Evolutionary conservation across 2,113 vertebrate species (phyloP).

Genomic region (Zosterops lateralis): DNA sequence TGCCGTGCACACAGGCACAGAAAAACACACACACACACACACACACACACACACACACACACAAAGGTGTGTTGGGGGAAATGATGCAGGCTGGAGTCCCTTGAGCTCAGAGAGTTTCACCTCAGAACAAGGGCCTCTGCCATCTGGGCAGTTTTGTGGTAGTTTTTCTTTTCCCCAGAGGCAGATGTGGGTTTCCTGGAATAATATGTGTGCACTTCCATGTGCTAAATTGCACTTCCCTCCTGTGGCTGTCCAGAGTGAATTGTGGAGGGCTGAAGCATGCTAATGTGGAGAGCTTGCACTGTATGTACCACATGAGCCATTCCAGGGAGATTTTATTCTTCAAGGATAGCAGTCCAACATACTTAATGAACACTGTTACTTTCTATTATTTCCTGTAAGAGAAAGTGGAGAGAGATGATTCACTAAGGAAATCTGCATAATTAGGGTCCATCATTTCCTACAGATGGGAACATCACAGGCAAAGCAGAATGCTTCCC

Average conservation of each 20-base stretch:
- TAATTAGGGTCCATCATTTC: constrained; percentile 61
- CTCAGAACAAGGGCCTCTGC: neutral
- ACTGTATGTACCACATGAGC: neutral
- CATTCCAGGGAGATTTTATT: neutral
- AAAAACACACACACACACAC: rapidly evolving
- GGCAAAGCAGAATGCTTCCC: constrained; percentile 4
- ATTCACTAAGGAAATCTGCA: constrained; percentile 55
- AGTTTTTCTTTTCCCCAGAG: neutral
- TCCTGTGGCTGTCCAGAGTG: neutral
- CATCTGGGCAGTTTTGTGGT: neutral
- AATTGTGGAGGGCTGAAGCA: neutral
- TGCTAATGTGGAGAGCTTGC: neutral
- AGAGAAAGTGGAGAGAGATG: constrained; percentile 26
- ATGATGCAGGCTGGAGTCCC: neutral
- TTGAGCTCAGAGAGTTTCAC: neutral
- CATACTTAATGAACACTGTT: constrained; percentile 43
- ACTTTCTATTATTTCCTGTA: constrained; percentile 43
- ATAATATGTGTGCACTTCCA: neutral
- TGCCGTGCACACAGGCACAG: rapidly evolving
- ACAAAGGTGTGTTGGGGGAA: neutral
- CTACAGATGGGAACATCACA: constrained; percentile 43
- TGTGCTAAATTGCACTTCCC: neutral
- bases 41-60: rapidly evolving
- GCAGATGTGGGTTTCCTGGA: neutral
- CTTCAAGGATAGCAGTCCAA: constrained; percentile 17